These are phyloP conservation scores for Myioborus melanocephalus DNA, from an alignment of 2,797 vertebrate genomes.

Conservation along the genomic window DNA sequence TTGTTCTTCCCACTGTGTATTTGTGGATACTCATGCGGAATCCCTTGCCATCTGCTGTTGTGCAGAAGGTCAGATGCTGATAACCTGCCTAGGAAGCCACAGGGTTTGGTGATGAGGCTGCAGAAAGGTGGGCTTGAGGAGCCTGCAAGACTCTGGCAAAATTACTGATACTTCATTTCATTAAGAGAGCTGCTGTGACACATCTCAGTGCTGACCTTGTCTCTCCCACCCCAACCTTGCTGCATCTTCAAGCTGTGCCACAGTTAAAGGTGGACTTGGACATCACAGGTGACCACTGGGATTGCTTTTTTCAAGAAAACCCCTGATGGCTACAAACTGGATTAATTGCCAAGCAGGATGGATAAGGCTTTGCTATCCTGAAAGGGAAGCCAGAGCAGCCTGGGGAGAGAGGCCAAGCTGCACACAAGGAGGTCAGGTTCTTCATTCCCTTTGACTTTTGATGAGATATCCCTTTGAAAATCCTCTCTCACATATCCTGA, in stretches of 20 bases:
- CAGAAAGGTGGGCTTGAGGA: neutral
- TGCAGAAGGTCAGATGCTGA: neutral
- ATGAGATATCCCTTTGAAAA: conserved; percentile 50
- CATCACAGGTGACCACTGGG: neutral
- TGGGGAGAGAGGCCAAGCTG: neutral
- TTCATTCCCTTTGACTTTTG: conserved; percentile 40
- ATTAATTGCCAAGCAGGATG: neutral
- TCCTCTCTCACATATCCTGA: neutral
- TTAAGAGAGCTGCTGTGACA: neutral
- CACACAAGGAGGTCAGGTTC: conserved; percentile 14
- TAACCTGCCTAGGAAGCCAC: neutral
- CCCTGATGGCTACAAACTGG: neutral
- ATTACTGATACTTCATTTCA: neutral
- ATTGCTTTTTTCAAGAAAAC: neutral
- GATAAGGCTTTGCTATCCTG: neutral
- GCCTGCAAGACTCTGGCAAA: neutral
- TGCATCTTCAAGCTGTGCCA: neutral
- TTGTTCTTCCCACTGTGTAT: neutral
- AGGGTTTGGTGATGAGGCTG: neutral
- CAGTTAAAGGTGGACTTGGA: neutral
- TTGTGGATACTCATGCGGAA: neutral
- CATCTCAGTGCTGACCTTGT: neutral
- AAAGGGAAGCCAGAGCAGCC: neutral
- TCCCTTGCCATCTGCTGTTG: neutral
- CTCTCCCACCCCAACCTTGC: neutral